Conservation (phyloP, 2,113 vertebrate genomes). For the Suncus etruscus region DNA sequence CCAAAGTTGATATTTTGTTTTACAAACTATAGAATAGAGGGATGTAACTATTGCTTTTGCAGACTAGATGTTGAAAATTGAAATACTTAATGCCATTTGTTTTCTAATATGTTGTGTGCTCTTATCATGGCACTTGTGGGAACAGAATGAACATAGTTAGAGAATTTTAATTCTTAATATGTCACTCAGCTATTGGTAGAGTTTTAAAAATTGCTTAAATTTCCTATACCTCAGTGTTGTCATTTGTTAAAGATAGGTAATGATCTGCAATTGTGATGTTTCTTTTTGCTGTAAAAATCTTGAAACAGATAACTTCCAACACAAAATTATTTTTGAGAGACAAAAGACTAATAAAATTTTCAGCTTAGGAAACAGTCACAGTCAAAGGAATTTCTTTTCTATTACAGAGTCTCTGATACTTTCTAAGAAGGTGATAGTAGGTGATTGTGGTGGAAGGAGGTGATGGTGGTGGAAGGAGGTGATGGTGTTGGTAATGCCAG, state of each 20-base stretch:
- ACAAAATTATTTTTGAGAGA: constrained; percentile 68
- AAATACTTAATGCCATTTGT: not conserved
- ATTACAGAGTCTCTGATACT: constrained; percentile 76
- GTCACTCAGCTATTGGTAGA: not conserved
- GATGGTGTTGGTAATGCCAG: constrained; percentile 80
- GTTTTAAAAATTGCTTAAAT: not conserved
- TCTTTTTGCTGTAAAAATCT: not conserved
- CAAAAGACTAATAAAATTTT: constrained; percentile 62
- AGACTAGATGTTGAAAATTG: constrained; percentile 25
- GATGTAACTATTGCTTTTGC: not conserved
- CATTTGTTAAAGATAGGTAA: not conserved
- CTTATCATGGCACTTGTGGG: not conserved
- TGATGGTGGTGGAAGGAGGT: constrained; percentile 75
- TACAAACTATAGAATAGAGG: constrained; percentile 44
- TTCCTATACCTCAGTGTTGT: not conserved
- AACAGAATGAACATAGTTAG: not conserved
- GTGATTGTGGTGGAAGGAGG: constrained; percentile 73
- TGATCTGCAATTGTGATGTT: not conserved
- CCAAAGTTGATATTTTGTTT: constrained; percentile 33
- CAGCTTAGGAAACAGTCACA: constrained; percentile 52
- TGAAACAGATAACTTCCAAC: not conserved
- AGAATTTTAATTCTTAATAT: not conserved
- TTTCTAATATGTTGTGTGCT: constrained; percentile 59
- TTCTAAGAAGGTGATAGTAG: constrained; percentile 67
- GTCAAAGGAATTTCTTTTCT: constrained; percentile 70